Conservation (phyloP, 2,113 vertebrate genomes). For the Notothenia rossii region DNA sequence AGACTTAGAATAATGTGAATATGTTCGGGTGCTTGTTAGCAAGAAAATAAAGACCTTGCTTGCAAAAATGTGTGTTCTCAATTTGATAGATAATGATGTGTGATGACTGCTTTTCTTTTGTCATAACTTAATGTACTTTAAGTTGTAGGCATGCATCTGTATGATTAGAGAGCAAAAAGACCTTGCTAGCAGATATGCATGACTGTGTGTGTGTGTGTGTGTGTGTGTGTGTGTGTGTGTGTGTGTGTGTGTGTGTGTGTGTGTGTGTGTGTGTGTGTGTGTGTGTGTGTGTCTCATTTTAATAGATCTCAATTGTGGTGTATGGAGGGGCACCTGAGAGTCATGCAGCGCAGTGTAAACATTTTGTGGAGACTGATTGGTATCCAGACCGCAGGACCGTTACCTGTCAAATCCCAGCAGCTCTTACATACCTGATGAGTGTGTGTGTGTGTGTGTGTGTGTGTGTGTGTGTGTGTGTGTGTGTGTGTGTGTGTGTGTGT, state of each 20-base stretch:
- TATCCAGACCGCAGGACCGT: constrained; percentile 80
- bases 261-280: neutral
- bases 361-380: constrained; percentile 80
- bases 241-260: constrained; percentile 29
- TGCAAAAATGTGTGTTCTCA: too few species aligned
- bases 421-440: constrained; percentile 69
- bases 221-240: neutral
- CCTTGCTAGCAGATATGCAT: neutral
- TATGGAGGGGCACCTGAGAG: constrained; percentile 70
- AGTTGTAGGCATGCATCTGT: too few species aligned
- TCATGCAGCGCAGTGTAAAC: constrained; percentile 75
- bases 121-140: too few species aligned
- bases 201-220: constrained; percentile 8
- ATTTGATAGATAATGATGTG: too few species aligned
- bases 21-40: too few species aligned
- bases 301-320: constrained; percentile 69
- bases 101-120: too few species aligned
- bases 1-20: too few species aligned
- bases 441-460: constrained; percentile 50
- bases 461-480: constrained; percentile 44
- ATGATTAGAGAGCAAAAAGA: neutral
- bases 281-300: constrained; percentile 49
- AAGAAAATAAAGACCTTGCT: too few species aligned
- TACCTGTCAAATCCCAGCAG: constrained; percentile 79
- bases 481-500: constrained; percentile 66